Conservation (phyloP, 2,888 invertebrate genomes). For the Laspeyria flexula region DNA sequence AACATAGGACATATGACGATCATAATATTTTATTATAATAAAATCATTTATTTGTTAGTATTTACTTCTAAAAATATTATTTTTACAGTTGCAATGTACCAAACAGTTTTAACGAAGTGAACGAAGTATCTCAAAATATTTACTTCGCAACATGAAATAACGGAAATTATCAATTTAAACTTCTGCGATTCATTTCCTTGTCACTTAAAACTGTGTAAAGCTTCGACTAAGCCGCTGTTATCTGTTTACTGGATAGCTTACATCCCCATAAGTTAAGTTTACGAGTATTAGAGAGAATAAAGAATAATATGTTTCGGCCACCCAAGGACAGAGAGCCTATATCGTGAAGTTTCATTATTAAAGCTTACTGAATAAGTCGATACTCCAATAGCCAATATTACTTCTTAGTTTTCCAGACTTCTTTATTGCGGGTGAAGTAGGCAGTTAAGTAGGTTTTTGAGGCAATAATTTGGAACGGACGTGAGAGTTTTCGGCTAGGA, state of each 20-base stretch:
- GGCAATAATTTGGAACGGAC: neutral
- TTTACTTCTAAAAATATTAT: too few species aligned
- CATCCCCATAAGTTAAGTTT: conserved; percentile 37
- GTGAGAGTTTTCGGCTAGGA: neutral
- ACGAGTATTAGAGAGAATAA: conserved; percentile 34
- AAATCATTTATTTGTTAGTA: too few species aligned
- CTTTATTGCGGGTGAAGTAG: conserved; percentile 6
- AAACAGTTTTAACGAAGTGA: neutral
- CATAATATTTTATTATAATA: too few species aligned
- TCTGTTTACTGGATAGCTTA: conserved; percentile 45
- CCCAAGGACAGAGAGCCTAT: conserved; percentile 23
- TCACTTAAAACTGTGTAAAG: conserved; percentile 20
- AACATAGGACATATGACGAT: too few species aligned
- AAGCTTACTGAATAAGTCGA: conserved; percentile 18
- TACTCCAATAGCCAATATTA: conserved; percentile 10
- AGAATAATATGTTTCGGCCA: conserved; percentile 43
- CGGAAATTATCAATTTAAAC: conserved; percentile 14
- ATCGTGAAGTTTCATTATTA: conserved; percentile 33
- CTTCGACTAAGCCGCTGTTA: conserved; percentile 24
- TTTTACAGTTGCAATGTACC: too few species aligned
- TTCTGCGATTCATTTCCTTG: conserved; percentile 15
- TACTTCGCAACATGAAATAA: neutral
- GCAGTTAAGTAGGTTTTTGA: neutral
- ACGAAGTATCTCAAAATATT: neutral
- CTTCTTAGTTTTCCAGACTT: conserved; percentile 6